Evolutionary conservation across 30 jellyfish, hydroid and myxozoan species (phyloP).

Genomic region (Pseudorhiza aurosa): DNA sequence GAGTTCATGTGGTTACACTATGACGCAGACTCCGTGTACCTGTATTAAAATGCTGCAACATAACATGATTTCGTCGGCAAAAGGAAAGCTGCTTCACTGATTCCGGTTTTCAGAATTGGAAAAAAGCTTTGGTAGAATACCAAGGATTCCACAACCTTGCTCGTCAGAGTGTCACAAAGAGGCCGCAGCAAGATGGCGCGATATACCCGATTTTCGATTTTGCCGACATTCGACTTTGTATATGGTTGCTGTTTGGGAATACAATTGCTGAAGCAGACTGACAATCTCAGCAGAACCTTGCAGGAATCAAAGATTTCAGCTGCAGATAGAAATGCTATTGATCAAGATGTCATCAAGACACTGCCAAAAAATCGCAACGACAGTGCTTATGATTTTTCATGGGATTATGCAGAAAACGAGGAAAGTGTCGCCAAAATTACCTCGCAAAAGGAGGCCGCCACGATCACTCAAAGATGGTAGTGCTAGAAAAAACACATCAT

Average conservation of each 20-base stretch:
- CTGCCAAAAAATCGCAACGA: conserved; percentile 31
- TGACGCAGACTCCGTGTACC: conserved; percentile 50
- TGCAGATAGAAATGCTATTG: conserved; percentile 25
- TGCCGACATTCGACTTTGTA: conserved; percentile 32
- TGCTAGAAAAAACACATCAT: conserved; percentile 59
- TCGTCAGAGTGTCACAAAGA: conserved; percentile 61
- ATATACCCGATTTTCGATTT: conserved; percentile 1
- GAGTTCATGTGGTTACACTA: conserved; percentile 53
- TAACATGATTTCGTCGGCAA: conserved; percentile 60
- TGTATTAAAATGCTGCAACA: conserved; percentile 56
- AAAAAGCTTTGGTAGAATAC: conserved; percentile 47
- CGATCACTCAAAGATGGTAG: conserved; percentile 50
- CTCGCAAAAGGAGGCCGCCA: conserved; percentile 76
- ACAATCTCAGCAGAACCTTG: conserved; percentile 30
- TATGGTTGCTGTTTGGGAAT: conserved; percentile 40
- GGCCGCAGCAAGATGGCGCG: conserved; percentile 65
- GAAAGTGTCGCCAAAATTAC: conserved; percentile 70
- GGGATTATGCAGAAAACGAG: conserved; percentile 46
- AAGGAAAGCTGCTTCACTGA: conserved; percentile 38
- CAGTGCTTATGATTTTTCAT: conserved; percentile 36
- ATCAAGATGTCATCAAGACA: conserved; percentile 41
- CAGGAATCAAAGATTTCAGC: conserved; percentile 42
- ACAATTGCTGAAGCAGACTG: conserved; percentile 15
- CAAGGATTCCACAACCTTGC: conserved; percentile 45
- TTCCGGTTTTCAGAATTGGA: conserved; percentile 70